Evolutionary conservation across 2,113 vertebrate genomes (phyloP).

Genomic region (Neolamprologus falcicula): DNA sequence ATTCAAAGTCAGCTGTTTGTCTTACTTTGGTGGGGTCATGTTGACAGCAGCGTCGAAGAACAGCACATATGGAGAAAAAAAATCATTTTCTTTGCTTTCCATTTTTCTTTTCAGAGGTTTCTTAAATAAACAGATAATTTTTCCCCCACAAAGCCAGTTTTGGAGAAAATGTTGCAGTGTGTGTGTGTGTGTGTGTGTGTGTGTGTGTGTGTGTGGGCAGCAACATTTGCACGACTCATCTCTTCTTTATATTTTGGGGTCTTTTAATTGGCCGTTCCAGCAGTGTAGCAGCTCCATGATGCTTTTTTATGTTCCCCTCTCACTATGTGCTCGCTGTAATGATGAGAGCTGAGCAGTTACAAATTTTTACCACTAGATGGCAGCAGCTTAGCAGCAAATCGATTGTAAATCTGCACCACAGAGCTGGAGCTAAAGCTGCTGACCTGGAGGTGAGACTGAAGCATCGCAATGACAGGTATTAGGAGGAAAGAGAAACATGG

Average conservation of each 20-base stretch:
- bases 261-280: not conserved
- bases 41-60: not conserved
- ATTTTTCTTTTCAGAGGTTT: not conserved
- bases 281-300: not conserved
- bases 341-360: not conserved
- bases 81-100: not conserved
- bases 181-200: not conserved
- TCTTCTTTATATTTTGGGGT: not conserved
- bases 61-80: not conserved
- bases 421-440: not conserved
- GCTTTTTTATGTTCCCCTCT: not conserved
- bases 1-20: conserved; percentile 38
- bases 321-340: not conserved
- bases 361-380: conserved; percentile 21
- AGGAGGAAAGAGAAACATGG: not conserved
- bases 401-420: not conserved
- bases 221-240: not conserved
- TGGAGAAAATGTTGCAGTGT: not conserved
- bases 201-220: not conserved
- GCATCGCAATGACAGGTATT: not conserved
- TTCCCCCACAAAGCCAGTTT: not conserved
- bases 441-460: not conserved
- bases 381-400: not conserved
- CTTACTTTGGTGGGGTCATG: conserved; percentile 30
- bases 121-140: not conserved